phyloP scores from a whole-genome alignment of 2,113 vertebrate species.

The Corynorhinus townsendii region DNA sequence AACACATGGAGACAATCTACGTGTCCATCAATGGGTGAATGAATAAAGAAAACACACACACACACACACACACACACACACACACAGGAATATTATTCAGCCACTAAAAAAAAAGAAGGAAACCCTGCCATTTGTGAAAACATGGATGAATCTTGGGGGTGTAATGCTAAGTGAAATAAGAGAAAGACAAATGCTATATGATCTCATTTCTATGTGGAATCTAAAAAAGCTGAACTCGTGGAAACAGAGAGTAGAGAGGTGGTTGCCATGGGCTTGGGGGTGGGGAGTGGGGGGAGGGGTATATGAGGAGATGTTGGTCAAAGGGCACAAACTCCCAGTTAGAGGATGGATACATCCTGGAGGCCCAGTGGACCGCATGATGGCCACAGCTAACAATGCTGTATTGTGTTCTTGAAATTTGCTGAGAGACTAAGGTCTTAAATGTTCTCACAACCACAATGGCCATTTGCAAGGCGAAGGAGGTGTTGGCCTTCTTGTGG shows the following conservation, averaged over 20 bases:
- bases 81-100: neutral
- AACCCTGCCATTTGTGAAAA: neutral
- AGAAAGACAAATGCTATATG: neutral
- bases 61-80: neutral
- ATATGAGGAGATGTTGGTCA: neutral
- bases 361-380: rapidly evolving
- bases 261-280: too few relatives aligned
- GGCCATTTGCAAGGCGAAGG: neutral
- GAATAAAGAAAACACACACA: neutral
- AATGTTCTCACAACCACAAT: neutral
- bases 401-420: rapidly evolving
- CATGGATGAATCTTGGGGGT: neutral
- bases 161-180: neutral
- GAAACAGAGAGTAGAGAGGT: neutral
- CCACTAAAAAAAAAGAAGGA: neutral
- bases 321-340: neutral
- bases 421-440: too few relatives aligned
- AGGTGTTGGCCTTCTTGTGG: neutral
- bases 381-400: rapidly evolving
- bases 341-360: rapidly evolving
- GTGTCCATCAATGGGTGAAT: too few relatives aligned
- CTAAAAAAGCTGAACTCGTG: neutral
- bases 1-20: neutral
- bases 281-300: too few relatives aligned
- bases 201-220: neutral